These are phyloP conservation scores for Kuschelorhynchus macadamiae DNA, from an alignment of 2,888 invertebrate genomes.

Conservation along the genomic window DNA sequence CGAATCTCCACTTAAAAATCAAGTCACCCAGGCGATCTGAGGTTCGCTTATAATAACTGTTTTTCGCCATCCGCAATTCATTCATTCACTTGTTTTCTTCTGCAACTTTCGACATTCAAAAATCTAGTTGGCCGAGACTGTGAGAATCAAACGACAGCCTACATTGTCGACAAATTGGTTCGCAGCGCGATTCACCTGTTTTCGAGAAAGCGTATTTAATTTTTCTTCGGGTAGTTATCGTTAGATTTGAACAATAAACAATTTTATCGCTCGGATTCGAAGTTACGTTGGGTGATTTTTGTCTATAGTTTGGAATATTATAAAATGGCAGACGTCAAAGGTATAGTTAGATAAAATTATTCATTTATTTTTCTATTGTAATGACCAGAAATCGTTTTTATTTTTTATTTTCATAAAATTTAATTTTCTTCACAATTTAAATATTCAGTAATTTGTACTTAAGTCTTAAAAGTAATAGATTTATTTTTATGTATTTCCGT, in stretches of 20 bases:
- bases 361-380: not conserved
- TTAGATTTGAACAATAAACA: too few species aligned
- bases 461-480: too few species aligned
- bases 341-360: constrained; percentile 10
- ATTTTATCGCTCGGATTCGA: too few species aligned
- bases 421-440: too few species aligned
- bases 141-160: constrained; percentile 34
- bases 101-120: constrained; percentile 47
- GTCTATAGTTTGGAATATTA: not conserved
- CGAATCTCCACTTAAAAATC: constrained; percentile 36
- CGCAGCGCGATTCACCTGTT: constrained; percentile 27
- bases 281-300: not conserved
- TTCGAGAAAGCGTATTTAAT: constrained; percentile 1
- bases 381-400: too few species aligned
- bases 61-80: constrained; percentile 50
- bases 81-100: constrained; percentile 51
- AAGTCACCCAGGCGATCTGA: constrained; percentile 29
- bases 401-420: too few species aligned
- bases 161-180: constrained; percentile 33
- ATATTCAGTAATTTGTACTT: too few species aligned
- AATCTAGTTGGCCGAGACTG: constrained; percentile 41
- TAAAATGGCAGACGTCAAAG: constrained; percentile 15
- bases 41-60: constrained; percentile 47
- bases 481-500: too few species aligned
- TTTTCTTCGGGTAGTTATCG: constrained; percentile 2